phyloP scores from a whole-genome alignment of 2,888 invertebrate genomes.

The Ephialtes manifestator region DNA sequence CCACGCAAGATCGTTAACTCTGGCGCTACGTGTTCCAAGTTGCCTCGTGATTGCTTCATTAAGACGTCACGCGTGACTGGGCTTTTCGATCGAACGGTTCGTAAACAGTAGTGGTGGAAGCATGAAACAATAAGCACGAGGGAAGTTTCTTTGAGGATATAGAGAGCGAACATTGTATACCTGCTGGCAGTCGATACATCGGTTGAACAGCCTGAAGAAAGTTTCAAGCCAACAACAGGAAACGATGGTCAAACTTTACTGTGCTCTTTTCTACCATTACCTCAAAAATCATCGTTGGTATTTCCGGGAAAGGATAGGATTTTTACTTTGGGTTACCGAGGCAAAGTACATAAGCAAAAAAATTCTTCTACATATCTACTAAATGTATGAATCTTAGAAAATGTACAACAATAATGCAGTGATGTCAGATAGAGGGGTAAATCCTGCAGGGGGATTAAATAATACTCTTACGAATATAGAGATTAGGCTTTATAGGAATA shows the following conservation, averaged over 20 bases:
- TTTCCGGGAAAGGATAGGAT: background rate
- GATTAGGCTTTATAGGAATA: too few species aligned
- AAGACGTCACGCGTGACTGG: slow-evolving; percentile 67
- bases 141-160: background rate
- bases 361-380: background rate
- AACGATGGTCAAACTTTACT: background rate
- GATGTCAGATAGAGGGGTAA: too few species aligned
- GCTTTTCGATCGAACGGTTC: slow-evolving; percentile 30
- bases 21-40: slow-evolving; percentile 32
- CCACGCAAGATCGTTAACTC: slow-evolving; percentile 44
- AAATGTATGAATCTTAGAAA: background rate
- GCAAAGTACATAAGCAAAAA: background rate
- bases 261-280: background rate
- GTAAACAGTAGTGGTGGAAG: background rate
- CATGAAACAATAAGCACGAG: background rate
- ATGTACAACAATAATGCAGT: too few species aligned
- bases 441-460: too few species aligned
- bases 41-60: slow-evolving; percentile 72
- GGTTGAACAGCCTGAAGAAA: background rate
- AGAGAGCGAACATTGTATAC: background rate
- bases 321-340: background rate
- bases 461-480: too few species aligned
- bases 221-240: background rate
- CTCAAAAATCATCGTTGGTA: background rate
- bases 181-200: background rate